Evolutionary conservation across 2,797 vertebrate species (phyloP).

Genomic region (Pseudopleuronectes americanus): DNA sequence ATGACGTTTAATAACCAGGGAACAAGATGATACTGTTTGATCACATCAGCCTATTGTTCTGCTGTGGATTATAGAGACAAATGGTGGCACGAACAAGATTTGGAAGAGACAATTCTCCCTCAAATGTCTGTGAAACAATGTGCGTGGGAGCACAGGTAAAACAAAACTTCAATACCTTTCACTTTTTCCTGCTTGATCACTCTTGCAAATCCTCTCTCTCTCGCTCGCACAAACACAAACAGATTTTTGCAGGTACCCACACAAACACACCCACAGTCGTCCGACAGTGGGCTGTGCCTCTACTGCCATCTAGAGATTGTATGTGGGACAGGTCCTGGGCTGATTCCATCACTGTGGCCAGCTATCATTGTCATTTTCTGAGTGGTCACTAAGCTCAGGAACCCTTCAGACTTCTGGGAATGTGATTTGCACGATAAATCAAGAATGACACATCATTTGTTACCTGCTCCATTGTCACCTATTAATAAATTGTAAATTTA

Average conservation of each 20-base stretch:
- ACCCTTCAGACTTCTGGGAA: constrained; percentile 16
- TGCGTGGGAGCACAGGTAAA: constrained; percentile 61
- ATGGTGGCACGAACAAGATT: constrained; percentile 69
- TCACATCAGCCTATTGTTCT: constrained; percentile 76
- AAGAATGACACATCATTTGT: constrained; percentile 24
- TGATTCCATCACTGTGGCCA: neutral
- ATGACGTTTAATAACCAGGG: constrained; percentile 75
- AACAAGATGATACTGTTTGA: constrained; percentile 75
- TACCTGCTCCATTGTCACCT: constrained; percentile 16
- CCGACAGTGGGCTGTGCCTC: constrained; percentile 51
- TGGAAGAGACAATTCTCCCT: constrained; percentile 60
- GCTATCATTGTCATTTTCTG: constrained; percentile 34
- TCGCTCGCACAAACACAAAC: constrained; percentile 40
- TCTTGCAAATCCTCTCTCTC: constrained; percentile 22
- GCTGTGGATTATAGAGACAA: constrained; percentile 71
- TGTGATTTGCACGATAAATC: constrained; percentile 24
- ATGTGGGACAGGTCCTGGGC: constrained; percentile 4
- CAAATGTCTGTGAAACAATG: constrained; percentile 63
- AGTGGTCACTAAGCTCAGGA: constrained; percentile 14
- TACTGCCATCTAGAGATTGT: constrained; percentile 74
- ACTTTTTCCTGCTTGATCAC: constrained; percentile 53
- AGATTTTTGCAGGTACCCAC: constrained; percentile 27
- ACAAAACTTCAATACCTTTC: constrained; percentile 60
- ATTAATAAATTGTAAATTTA: constrained; percentile 5
- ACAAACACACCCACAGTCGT: neutral